phyloP scores from a whole-genome alignment of 1,140 invertebrate genomes.

The Caerostris extrusa region DNA sequence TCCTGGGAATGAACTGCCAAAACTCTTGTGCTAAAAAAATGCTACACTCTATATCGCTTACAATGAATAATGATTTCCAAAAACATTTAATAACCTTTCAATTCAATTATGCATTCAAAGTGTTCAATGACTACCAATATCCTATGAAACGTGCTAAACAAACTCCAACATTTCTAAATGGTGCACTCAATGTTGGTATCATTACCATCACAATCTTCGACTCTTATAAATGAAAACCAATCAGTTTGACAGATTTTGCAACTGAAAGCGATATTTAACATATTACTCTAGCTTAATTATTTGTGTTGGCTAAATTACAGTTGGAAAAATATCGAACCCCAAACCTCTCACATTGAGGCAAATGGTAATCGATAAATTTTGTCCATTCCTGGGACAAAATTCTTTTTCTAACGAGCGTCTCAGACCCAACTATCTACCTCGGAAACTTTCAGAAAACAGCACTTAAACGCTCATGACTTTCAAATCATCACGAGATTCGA shows the following conservation, averaged over 20 bases:
- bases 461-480: slow-evolving; percentile 46
- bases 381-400: slow-evolving; percentile 13
- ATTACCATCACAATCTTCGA: too few species aligned
- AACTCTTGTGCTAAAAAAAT: too few species aligned
- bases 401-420: slow-evolving; percentile 40
- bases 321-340: not conserved
- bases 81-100: too few species aligned
- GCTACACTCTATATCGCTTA: too few species aligned
- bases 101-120: too few species aligned
- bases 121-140: too few species aligned
- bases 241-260: not conserved
- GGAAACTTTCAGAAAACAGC: slow-evolving; percentile 44
- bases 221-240: not conserved
- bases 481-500: slow-evolving; percentile 61
- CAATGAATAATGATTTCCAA: too few species aligned
- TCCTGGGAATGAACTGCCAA: too few species aligned
- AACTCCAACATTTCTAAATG: too few species aligned
- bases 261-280: not conserved
- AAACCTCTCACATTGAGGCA: not conserved
- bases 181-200: too few species aligned
- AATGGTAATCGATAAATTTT: slow-evolving; percentile 40
- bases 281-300: not conserved
- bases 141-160: too few species aligned
- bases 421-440: slow-evolving; percentile 7
- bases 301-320: not conserved